Base-by-base conservation (phyloP, 1,140 invertebrate genomes). In the Neuroterus valhalla region DNA sequence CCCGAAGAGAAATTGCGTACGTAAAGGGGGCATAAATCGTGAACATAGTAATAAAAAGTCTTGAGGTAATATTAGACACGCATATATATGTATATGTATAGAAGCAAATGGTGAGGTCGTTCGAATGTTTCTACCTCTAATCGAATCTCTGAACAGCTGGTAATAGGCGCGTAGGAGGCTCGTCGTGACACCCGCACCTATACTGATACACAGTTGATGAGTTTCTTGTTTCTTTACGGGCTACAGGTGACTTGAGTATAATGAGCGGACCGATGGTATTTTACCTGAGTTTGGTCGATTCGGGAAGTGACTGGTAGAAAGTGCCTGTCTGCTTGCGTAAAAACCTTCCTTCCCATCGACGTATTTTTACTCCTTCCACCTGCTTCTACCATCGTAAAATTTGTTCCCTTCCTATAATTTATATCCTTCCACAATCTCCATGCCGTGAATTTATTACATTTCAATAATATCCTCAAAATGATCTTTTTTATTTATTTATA, bases 291-390 rank as follows among this genome's bases (percentile, higher is more conserved):
- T 62, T 62, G n/a, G 55, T 62, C 55, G 26, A 62, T 62, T 62
- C 55, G 55, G 55, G 55, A 62, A 62, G 55, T 62, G 55, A 62
- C 55, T 62, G 55, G 55, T 62, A 62, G 55, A 62, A 62, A 62
- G 55, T 62, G 31, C 31, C 55, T 19, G 15, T 2, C 21, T 26
- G 55, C 55, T 62, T 62, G 55, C 23, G 55, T 38, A 62, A 62
- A 62, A 55, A 62, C 46, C 46, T 48, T 48, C 46, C 46, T 48
- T 48, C 46, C 46, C 46, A 26, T 14, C 12, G 3, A 19, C 19
- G 19, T 52, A 52, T 62, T 62, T 62, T 26, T 31, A n/a, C 55
- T 62, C 55, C 55, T 62, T 62, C 55, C 55, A 62, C 55, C 55
- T 62, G 55, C 55, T 62, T 31, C 55, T 62, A 2, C 14, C 19